Evolutionary conservation across 2,888 invertebrate species (phyloP).

Genomic region (Chymomyza procnemis): DNA sequence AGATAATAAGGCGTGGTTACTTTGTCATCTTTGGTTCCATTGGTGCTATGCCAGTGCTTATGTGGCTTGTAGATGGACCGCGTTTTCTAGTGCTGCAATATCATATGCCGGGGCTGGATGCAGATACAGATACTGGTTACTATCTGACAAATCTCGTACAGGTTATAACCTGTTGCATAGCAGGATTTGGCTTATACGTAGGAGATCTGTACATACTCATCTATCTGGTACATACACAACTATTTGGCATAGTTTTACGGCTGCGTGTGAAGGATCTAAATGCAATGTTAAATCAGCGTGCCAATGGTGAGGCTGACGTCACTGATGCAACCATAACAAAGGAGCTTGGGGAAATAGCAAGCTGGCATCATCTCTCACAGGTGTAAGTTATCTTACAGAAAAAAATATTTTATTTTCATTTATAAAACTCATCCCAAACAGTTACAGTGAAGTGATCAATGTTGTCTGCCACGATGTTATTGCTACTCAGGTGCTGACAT

Average conservation of each 20-base stretch:
- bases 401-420: too few species aligned
- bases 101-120: slow-evolving; percentile 35
- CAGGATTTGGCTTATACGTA: slow-evolving; percentile 38
- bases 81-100: slow-evolving; percentile 36
- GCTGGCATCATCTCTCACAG: slow-evolving; percentile 43
- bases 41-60: slow-evolving; percentile 15
- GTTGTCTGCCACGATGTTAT: background rate
- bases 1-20: slow-evolving; percentile 21
- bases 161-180: slow-evolving; percentile 20
- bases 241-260: slow-evolving; percentile 35
- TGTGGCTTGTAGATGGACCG: slow-evolving; percentile 16
- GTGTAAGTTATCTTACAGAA: slow-evolving; percentile 20
- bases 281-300: background rate
- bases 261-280: slow-evolving; percentile 36
- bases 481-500: slow-evolving; percentile 29
- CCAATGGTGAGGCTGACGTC: background rate
- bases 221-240: slow-evolving; percentile 24
- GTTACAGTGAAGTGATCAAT: slow-evolving; percentile 2
- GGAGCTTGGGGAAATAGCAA: slow-evolving; percentile 24
- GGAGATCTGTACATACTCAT: slow-evolving; percentile 39
- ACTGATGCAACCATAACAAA: background rate
- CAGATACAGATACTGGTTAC: slow-evolving; percentile 32
- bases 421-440: too few species aligned
- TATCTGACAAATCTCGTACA: slow-evolving; percentile 31
- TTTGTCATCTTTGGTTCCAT: background rate